A percentile compares a stretch with the other conserved stretches of the same genome.
phyloP scores from a whole-genome alignment of 2,113 vertebrate species.

The Rhizomys pruinosus region DNA sequence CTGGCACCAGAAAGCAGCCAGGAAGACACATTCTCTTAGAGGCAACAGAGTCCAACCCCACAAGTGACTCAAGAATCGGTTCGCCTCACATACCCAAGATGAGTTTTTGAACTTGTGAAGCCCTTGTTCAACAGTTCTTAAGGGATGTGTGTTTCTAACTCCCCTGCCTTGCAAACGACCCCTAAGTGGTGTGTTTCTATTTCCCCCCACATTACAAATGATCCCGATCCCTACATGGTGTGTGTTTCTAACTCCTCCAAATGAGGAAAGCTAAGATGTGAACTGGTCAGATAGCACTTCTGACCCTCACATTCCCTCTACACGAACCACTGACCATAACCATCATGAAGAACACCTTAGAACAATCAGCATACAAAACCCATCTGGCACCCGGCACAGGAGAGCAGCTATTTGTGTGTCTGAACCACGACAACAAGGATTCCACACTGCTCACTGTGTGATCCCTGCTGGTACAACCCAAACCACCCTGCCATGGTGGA shows the following conservation, averaged over 20 bases:
- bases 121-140: neutral
- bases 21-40: neutral
- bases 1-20: neutral
- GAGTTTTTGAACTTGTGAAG: neutral
- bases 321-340: neutral
- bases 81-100: rapidly evolving
- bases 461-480: neutral
- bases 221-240: too few relatives aligned
- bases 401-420: neutral
- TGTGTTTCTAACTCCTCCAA: too few relatives aligned
- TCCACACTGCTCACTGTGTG: neutral
- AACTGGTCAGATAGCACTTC: neutral
- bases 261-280: neutral
- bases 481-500: neutral
- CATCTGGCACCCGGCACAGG: neutral
- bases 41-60: conserved; percentile 50
- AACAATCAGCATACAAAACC: neutral
- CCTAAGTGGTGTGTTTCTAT: too few relatives aligned
- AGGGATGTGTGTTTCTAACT: neutral
- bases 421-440: neutral
- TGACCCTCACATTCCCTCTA: neutral
- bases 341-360: too few relatives aligned
- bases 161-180: neutral
- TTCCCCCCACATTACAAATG: too few relatives aligned
- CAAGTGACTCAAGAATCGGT: neutral